These are phyloP conservation scores for Leptoclinus maculatus DNA, from an alignment of 2,797 vertebrate species.

Conservation along the genomic window DNA sequence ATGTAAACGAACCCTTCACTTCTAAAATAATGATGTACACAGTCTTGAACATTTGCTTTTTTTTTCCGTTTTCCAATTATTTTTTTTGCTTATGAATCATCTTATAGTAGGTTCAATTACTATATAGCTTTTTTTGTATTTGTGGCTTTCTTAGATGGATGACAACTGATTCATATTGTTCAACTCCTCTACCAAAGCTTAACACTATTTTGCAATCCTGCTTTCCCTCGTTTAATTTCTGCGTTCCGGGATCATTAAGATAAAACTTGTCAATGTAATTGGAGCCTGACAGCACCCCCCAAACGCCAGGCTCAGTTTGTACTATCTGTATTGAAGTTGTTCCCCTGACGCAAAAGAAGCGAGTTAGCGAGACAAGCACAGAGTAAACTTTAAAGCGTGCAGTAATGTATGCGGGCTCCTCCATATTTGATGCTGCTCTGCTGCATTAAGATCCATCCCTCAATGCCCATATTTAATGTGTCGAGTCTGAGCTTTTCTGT, in stretches of 20 bases:
- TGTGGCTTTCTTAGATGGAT: constrained; percentile 10
- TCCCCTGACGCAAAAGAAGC: constrained; percentile 53
- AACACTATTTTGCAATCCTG: constrained; percentile 24
- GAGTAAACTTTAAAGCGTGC: constrained; percentile 61
- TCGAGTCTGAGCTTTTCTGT: constrained; percentile 58
- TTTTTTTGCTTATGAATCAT: not conserved
- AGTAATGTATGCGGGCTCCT: constrained; percentile 57
- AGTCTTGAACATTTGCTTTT: not conserved
- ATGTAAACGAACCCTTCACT: not conserved
- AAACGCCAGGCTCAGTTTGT: constrained; percentile 25
- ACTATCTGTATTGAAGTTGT: constrained; percentile 21
- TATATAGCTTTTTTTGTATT: not conserved
- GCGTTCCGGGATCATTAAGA: constrained; percentile 47
- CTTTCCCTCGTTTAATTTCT: constrained; percentile 34
- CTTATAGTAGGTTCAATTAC: not conserved
- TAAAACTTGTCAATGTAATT: constrained; percentile 53
- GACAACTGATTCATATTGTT: constrained; percentile 38
- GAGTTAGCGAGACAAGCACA: constrained; percentile 32
- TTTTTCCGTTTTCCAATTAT: not conserved
- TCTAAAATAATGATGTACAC: not conserved
- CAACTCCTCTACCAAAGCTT: constrained; percentile 13
- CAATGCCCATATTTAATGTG: constrained; percentile 68
- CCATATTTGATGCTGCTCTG: constrained; percentile 58
- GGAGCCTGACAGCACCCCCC: constrained; percentile 39
- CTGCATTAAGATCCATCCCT: constrained; percentile 64